Percentiles rank a stretch among this genome's conserved stretches.
phyloP scores from a whole-genome alignment of 2,113 vertebrate species.

The Lamprologus tigripictilis region DNA sequence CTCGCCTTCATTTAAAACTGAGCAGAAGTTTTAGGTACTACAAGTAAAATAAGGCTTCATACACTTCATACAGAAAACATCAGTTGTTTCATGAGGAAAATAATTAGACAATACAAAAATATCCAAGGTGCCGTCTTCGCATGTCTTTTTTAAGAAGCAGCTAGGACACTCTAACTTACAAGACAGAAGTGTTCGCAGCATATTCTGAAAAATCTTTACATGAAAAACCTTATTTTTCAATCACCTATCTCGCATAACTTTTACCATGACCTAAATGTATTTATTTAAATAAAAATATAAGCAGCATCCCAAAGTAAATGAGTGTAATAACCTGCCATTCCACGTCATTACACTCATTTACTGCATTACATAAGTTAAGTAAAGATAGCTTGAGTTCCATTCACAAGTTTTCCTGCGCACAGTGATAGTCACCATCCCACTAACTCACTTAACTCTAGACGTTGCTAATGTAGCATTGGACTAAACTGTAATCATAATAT shows the following conservation, averaged over 20 bases:
- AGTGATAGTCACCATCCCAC: not conserved
- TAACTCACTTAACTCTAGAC: not conserved
- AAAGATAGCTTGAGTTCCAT: not conserved
- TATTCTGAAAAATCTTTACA: not conserved
- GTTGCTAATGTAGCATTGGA: not conserved
- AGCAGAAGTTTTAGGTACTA: not conserved
- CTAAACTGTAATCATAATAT: not conserved
- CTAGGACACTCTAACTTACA: not conserved
- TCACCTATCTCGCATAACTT: not conserved
- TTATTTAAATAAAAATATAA: not conserved
- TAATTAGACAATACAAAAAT: not conserved
- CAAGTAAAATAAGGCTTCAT: not conserved
- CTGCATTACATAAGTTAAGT: not conserved
- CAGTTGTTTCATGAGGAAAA: not conserved
- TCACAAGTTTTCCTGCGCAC: not conserved
- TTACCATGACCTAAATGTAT: not conserved
- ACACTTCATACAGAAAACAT: not conserved
- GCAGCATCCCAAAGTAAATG: not conserved
- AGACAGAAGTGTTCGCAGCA: not conserved
- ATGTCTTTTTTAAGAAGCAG: not conserved
- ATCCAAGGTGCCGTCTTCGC: not conserved
- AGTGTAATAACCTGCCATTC: fast-evolving
- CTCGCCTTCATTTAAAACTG: not conserved
- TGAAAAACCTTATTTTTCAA: not conserved
- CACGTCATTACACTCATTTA: not conserved